A percentile compares a stretch with the other conserved stretches of the same genome.
These are phyloP conservation scores for Eurystomus glaucurus DNA, from an alignment of 2,797 vertebrate species.

Conservation along the genomic window DNA sequence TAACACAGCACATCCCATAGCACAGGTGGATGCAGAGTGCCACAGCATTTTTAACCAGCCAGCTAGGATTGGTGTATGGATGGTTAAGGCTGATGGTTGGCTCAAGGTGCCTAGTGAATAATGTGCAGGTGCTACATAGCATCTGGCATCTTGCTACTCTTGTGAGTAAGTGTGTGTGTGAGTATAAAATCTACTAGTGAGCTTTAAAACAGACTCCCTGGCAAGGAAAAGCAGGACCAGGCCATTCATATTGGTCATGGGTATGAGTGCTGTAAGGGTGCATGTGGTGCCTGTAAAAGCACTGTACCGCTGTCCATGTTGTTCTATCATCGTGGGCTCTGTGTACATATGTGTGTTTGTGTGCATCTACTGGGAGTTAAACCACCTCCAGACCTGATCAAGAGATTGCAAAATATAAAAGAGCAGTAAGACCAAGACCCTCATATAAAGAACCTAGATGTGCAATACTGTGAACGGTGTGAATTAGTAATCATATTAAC, in stretches of 20 bases:
- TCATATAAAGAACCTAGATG: not conserved
- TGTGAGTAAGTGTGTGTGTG: not conserved
- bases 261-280: not conserved
- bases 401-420: not conserved
- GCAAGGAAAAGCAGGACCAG: not conserved
- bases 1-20: not conserved
- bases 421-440: not conserved
- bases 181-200: not conserved
- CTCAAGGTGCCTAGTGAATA: not conserved
- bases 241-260: not conserved
- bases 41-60: not conserved
- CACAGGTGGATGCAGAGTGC: not conserved
- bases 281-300: not conserved
- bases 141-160: not conserved
- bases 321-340: not conserved
- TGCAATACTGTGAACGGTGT: not conserved
- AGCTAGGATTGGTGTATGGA: not conserved
- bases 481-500: not conserved
- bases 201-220: not conserved
- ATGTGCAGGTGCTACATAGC: not conserved
- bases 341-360: not conserved
- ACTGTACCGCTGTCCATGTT: not conserved
- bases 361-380: not conserved
- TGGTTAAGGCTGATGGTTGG: not conserved
- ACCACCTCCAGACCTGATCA: not conserved